Base-by-base conservation (phyloP, 2,113 vertebrate genomes). In the Murina feae region DNA sequence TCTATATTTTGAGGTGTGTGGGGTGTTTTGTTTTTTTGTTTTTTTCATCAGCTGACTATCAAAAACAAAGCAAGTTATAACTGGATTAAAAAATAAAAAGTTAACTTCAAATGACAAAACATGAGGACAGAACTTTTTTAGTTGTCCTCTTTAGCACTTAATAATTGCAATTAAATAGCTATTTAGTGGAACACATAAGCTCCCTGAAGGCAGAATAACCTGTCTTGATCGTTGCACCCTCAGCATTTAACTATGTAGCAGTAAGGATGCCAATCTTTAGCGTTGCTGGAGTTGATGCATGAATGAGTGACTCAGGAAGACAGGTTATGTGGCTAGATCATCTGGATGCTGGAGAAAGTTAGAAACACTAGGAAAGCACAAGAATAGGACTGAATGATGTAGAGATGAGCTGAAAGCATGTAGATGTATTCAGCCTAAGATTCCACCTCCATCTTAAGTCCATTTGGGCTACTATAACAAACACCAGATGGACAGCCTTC, bases 31-130 rank as follows among this genome's bases (percentile, higher is more conserved):
- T n/a, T n/a, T n/a, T n/a, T n/a, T n/a, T 30, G 12, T 79, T 82
- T 28, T 79, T 89, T 63, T 30, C 17, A 68, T 60, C 49, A 58
- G 6, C 23, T 81, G 35, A 42, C 21, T 78, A 66, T 30, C 44
- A 37, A 74, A 95, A 81, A 71, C n/a, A 92, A 95, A 93, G 25
- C 9, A 88, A 84, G 66, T 58, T 35, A 72, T 39, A 91, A 63
- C 53, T 35, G 0, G 3, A 42, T 89, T 90, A 86, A 55, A 65
- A 32, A 75, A 82, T 76, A 17, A 18, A 58, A 76, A 37, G 2
- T 58, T 60, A 28, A 60, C 25, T 23, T 71, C 80, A 39, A 85
- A 86, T 82, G 47, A 35, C 20, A 66, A 79, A 79, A 78, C 28
- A 55, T 9, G 16, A 69, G 42, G 17, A 65, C 10, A 47, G 37